Evolutionary conservation across 2,888 invertebrate genomes (phyloP).

Genomic region (Meandrusa payeni): DNA sequence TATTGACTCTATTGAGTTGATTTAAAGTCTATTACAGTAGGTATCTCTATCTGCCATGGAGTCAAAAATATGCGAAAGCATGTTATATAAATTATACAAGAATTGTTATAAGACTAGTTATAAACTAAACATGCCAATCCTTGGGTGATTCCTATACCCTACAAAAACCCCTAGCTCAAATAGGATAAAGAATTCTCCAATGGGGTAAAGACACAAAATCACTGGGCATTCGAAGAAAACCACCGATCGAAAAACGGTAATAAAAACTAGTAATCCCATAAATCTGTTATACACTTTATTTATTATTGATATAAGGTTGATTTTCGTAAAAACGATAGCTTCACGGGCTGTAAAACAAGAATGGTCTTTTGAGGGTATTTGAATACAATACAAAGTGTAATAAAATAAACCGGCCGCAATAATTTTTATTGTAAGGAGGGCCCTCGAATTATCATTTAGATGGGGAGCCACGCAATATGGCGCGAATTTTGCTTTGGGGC

Average conservation of each 20-base stretch:
- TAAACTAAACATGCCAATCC: conserved; percentile 30
- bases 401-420: conserved; percentile 79
- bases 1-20: too few species aligned
- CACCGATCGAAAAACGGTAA: conserved; percentile 43
- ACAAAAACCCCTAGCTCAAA: conserved; percentile 51
- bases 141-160: conserved; percentile 35
- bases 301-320: conserved; percentile 22
- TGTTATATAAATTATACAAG: too few species aligned
- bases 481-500: conserved; percentile 55
- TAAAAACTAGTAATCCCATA: not conserved
- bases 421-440: conserved; percentile 78
- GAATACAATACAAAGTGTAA: conserved; percentile 76
- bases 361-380: conserved; percentile 47
- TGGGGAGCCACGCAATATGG: conserved; percentile 73
- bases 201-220: conserved; percentile 55
- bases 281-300: not conserved
- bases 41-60: too few species aligned
- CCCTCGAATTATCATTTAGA: conserved; percentile 78
- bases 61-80: too few species aligned
- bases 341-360: conserved; percentile 24
- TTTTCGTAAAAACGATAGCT: not conserved
- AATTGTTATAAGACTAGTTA: not conserved
- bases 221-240: conserved; percentile 53
- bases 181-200: conserved; percentile 54
- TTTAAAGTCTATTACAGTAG: too few species aligned